These are phyloP conservation scores for Chinchilla lanigera DNA, from an alignment of 2,113 vertebrate genomes.

Conservation along the genomic window DNA sequence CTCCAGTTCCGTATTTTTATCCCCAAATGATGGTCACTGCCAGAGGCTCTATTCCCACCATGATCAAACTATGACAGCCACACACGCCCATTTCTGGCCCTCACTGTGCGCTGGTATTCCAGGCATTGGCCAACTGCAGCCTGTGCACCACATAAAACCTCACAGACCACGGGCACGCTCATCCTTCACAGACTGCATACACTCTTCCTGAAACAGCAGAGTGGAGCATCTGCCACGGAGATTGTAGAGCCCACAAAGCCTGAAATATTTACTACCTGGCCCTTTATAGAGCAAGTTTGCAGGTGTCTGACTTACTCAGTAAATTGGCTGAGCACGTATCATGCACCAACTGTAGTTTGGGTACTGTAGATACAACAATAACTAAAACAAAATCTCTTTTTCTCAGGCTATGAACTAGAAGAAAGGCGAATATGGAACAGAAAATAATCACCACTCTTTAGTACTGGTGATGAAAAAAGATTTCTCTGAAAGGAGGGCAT, in stretches of 20 bases:
- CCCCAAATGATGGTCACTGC: background rate
- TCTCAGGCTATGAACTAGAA: background rate
- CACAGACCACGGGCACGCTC: background rate
- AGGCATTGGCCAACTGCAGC: background rate
- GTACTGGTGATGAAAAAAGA: background rate
- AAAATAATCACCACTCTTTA: background rate
- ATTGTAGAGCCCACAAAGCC: background rate
- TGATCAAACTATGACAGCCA: background rate
- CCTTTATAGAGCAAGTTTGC: background rate
- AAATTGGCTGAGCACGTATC: background rate
- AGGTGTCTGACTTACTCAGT: background rate
- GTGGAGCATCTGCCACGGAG: background rate
- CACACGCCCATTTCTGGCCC: background rate
- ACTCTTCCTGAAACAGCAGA: background rate
- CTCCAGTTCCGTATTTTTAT: background rate
- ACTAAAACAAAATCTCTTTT: background rate
- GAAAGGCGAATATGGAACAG: background rate
- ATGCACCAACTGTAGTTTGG: background rate
- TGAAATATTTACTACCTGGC: background rate
- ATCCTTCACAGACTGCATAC: background rate
- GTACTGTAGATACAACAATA: background rate
- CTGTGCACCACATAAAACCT: background rate
- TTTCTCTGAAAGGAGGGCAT: background rate
- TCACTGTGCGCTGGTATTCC: background rate
- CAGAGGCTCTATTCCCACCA: background rate